Conservation (phyloP, 2,113 vertebrate genomes). For the Machaerirhynchus nigripectus region DNA sequence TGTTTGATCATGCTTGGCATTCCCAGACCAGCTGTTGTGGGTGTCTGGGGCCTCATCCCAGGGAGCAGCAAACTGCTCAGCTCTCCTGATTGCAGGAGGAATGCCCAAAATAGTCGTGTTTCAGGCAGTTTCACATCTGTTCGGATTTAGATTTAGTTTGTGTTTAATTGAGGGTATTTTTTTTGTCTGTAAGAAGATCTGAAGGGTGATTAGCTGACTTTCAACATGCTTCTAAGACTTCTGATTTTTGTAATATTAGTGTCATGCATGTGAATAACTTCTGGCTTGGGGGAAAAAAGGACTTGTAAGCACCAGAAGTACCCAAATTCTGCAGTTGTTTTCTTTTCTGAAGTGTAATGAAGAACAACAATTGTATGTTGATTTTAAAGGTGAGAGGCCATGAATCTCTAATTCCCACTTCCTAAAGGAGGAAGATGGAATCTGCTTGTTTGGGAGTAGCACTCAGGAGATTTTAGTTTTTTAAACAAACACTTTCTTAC, state of each 20-base stretch:
- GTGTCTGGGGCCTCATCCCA: background rate
- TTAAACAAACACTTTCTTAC: background rate
- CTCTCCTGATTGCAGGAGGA: background rate
- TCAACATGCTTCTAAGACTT: background rate
- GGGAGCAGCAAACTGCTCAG: background rate
- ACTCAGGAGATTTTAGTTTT: background rate
- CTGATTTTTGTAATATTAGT: background rate
- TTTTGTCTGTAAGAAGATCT: background rate
- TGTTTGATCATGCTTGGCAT: background rate
- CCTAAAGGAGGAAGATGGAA: background rate
- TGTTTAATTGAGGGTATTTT: slow-evolving; percentile 8
- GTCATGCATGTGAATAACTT: background rate
- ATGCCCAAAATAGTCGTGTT: background rate
- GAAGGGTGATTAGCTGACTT: background rate
- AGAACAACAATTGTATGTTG: background rate
- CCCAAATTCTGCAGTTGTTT: background rate
- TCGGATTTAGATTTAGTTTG: slow-evolving; percentile 1
- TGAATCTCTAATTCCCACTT: background rate
- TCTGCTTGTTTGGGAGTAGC: background rate
- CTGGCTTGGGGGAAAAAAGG: background rate
- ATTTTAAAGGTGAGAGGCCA: background rate
- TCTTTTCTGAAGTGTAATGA: background rate
- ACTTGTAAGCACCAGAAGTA: background rate
- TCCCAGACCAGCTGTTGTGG: slow-evolving; percentile 5
- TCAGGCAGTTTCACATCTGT: background rate